These are phyloP conservation scores for Pontoporia blainvillei DNA, from an alignment of 2,113 vertebrate genomes.

Conservation along the genomic window DNA sequence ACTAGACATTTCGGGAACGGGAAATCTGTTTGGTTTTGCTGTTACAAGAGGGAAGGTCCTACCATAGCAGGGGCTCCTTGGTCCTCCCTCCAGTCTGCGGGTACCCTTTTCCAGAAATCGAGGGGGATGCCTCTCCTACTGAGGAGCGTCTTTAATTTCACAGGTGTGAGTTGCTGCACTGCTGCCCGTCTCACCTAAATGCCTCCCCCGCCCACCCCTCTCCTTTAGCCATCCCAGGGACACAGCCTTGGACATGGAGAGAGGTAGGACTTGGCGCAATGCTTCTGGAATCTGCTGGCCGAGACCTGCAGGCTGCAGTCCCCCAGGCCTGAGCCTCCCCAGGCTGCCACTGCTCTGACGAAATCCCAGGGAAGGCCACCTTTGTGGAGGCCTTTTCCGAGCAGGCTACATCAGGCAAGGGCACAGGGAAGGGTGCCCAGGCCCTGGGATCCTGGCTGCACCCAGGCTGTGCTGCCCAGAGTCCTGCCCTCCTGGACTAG, in stretches of 20 bases:
- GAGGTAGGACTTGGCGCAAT: neutral
- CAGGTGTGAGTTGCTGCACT: neutral
- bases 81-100: neutral
- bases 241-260: neutral
- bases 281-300: neutral
- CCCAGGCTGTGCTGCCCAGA: neutral
- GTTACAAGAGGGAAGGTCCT: neutral
- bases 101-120: neutral
- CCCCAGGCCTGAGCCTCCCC: neutral
- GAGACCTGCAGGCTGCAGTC: neutral
- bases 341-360: neutral
- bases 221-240: neutral
- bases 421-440: neutral
- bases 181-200: neutral
- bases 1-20: neutral
- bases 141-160: neutral
- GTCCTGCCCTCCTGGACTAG: neutral
- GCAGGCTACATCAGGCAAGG: neutral
- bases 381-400: neutral
- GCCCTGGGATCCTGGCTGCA: neutral
- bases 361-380: neutral
- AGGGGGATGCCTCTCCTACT: neutral
- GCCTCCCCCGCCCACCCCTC: accelerated
- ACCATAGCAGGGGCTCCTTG: neutral
- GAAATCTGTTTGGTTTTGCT: neutral